These are phyloP conservation scores for Gymnoscelis rufifasciata DNA, from an alignment of 2,888 invertebrate genomes.

Conservation along the genomic window DNA sequence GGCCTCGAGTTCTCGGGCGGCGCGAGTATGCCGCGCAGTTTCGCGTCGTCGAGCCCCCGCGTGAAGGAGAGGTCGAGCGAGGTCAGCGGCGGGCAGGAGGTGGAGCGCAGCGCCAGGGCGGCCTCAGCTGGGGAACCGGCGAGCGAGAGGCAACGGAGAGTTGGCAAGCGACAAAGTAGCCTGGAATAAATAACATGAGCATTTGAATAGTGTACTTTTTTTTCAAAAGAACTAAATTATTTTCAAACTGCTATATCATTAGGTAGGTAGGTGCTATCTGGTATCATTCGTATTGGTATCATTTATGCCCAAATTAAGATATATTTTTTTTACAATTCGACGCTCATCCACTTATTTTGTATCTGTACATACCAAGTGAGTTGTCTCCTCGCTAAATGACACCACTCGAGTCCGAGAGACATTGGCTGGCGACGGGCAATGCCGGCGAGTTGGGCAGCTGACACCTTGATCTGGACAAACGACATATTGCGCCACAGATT, in stretches of 20 bases:
- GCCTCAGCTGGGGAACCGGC: constrained; percentile 88
- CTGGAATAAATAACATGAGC: constrained; percentile 33
- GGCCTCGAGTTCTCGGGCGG: constrained; percentile 92
- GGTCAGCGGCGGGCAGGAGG: constrained; percentile 88
- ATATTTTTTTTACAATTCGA: too few relatives aligned
- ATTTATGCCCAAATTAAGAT: not conserved
- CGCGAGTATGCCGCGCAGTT: constrained; percentile 90
- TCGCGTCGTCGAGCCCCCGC: constrained; percentile 89
- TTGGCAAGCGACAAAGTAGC: constrained; percentile 90
- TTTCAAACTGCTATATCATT: too few relatives aligned
- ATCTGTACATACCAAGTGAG: constrained; percentile 84
- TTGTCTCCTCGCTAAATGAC: constrained; percentile 91
- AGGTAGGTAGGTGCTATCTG: too few relatives aligned
- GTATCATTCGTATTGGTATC: not conserved
- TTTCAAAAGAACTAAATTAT: too few relatives aligned
- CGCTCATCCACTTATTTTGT: not conserved
- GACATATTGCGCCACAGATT: constrained; percentile 91
- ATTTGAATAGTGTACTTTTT: not conserved
- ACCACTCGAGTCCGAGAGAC: constrained; percentile 91
- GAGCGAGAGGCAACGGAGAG: constrained; percentile 88
- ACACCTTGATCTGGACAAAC: constrained; percentile 86
- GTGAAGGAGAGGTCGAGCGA: constrained; percentile 92
- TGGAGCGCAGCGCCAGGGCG: constrained; percentile 88
- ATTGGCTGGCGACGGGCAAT: constrained; percentile 94
- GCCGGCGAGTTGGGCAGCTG: constrained; percentile 86